Percentiles rank a stretch among this genome's conserved stretches.
Conservation (phyloP, 1,140 invertebrate species). For the Aphidius ervi region DNA sequence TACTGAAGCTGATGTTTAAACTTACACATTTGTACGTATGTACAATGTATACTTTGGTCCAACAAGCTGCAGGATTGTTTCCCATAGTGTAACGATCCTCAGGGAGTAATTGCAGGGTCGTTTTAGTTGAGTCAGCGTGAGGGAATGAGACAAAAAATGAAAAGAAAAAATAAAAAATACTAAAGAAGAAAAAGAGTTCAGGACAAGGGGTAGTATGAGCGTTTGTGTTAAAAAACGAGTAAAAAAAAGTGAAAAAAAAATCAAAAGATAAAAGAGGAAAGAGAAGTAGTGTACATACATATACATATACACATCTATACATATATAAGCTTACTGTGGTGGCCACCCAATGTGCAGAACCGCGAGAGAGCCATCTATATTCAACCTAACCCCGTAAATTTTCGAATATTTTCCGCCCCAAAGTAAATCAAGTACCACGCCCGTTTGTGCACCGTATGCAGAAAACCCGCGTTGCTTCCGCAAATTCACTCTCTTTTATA, state of each 20-base stretch:
- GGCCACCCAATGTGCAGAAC: constrained; percentile 17
- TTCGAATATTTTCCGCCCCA: constrained; percentile 42
- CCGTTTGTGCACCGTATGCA: constrained; percentile 29
- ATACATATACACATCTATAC: constrained; percentile 9
- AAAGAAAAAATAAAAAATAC: too few relatives aligned
- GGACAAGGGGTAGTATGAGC: not conserved
- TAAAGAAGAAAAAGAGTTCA: constrained; percentile 20
- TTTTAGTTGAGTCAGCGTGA: constrained; percentile 43
- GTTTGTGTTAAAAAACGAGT: not conserved
- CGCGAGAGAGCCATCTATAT: constrained; percentile 33
- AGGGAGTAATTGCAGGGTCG: constrained; percentile 44
- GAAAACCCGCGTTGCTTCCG: constrained; percentile 23
- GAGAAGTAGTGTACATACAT: too few relatives aligned
- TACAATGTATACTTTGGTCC: constrained; percentile 20
- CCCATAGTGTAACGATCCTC: constrained; percentile 38
- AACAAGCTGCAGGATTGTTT: constrained; percentile 40
- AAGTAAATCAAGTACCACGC: constrained; percentile 33
- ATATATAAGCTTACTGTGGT: not conserved
- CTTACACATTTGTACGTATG: constrained; percentile 10
- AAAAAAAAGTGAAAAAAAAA: constrained; percentile 2
- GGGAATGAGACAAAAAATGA: constrained; percentile 25
- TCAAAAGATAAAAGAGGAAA: constrained; percentile 9
- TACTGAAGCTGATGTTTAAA: constrained; percentile 9
- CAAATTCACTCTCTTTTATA: constrained; percentile 19
- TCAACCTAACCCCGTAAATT: constrained; percentile 39